Percentiles rank a stretch among this genome's conserved stretches.
Evolutionary conservation across 2,113 vertebrate species (phyloP).

Genomic region (Potamarius usumacintae): DNA sequence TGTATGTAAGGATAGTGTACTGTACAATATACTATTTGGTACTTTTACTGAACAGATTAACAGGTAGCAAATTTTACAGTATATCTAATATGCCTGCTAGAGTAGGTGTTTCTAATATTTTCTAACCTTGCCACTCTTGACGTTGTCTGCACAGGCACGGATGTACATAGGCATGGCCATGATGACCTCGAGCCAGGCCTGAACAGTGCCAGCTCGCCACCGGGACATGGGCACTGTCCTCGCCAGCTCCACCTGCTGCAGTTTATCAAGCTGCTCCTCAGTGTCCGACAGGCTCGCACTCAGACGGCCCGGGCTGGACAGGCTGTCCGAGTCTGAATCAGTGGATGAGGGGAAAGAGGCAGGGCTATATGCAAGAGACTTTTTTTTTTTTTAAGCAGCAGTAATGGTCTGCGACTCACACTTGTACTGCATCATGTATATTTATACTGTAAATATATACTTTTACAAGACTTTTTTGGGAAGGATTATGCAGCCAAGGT

Average conservation of each 20-base stretch:
- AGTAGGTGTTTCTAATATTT: neutral
- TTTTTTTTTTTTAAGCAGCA: conserved; percentile 28
- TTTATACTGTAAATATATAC: neutral
- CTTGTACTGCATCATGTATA: neutral
- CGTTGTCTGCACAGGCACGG: conserved; percentile 80
- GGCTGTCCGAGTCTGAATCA: conserved; percentile 79
- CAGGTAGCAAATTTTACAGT: neutral
- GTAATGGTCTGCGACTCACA: neutral
- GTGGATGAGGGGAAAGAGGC: conserved; percentile 49
- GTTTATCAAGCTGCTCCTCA: conserved; percentile 81
- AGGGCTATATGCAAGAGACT: conserved; percentile 39
- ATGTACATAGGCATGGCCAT: conserved; percentile 91
- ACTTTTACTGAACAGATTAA: neutral
- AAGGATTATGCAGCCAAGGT: neutral
- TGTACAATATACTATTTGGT: neutral
- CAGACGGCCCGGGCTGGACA: conserved; percentile 76
- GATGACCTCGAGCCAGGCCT: conserved; percentile 88
- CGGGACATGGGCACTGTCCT: conserved; percentile 80
- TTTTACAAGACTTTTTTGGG: neutral
- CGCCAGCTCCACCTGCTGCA: conserved; percentile 85
- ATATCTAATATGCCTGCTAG: neutral
- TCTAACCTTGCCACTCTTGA: conserved; percentile 85
- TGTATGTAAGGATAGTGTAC: neutral
- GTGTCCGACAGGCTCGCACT: conserved; percentile 80
- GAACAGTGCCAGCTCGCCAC: conserved; percentile 83